A percentile compares a stretch with the other conserved stretches of the same genome.
Conservation (phyloP, 2,888 invertebrate genomes). For the Hypsopygia costalis region DNA sequence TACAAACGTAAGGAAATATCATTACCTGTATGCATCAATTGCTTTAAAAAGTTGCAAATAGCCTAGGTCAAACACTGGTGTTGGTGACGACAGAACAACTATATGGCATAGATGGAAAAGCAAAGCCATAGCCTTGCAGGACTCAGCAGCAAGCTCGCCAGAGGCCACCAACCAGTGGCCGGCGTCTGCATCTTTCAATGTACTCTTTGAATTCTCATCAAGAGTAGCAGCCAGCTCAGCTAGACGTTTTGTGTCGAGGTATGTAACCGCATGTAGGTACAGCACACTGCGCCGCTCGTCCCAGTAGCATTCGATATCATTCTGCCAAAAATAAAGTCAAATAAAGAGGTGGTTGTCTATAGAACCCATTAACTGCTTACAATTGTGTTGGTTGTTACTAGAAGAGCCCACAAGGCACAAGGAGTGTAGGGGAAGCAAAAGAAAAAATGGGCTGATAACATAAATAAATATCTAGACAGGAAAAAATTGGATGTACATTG, state of each 20-base stretch:
- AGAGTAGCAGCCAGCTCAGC: conserved; percentile 47
- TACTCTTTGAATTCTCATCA: conserved; percentile 52
- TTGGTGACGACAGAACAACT: conserved; percentile 76
- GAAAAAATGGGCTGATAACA: no score
- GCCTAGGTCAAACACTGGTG: conserved; percentile 86
- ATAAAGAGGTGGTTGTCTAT: no score
- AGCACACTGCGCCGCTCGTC: conserved; percentile 73
- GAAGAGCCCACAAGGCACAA: no score
- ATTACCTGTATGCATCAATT: conserved; percentile 87
- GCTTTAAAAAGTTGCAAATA: conserved; percentile 90
- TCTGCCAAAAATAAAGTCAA: conserved; percentile 42
- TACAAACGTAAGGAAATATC: no score
- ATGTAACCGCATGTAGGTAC: conserved; percentile 77
- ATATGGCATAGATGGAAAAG: conserved; percentile 91
- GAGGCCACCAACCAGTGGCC: conserved; percentile 83
- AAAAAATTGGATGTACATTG: no score
- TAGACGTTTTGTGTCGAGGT: conserved; percentile 59
- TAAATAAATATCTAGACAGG: no score
- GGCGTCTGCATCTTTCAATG: conserved; percentile 62
- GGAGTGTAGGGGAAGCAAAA: no score
- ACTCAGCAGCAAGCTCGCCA: conserved; percentile 65
- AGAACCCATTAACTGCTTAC: no score
- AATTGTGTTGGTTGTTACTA: no score
- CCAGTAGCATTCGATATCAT: conserved; percentile 80
- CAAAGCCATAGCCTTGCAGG: conserved; percentile 86